These are phyloP conservation scores for Palloptera scutellata DNA, from an alignment of 2,888 invertebrate genomes.

Conservation along the genomic window DNA sequence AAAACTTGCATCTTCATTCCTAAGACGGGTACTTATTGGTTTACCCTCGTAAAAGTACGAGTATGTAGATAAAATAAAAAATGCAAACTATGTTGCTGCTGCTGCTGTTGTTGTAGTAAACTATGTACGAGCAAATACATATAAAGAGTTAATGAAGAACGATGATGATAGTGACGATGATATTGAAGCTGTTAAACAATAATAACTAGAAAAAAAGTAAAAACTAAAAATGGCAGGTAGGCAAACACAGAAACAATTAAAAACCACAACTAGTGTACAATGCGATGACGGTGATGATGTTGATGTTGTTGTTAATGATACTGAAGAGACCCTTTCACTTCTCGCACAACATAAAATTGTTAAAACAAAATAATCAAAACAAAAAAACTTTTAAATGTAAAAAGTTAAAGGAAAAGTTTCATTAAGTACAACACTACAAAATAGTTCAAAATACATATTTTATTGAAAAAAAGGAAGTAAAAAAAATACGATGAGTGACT, in stretches of 20 bases:
- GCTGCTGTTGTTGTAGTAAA: constrained; percentile 22
- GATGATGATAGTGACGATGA: not conserved
- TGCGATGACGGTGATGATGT: too few relatives aligned
- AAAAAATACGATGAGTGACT: not conserved
- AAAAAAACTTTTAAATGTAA: not conserved
- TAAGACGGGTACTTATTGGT: too few relatives aligned
- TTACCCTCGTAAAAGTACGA: too few relatives aligned
- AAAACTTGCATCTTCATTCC: too few relatives aligned
- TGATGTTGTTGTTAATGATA: too few relatives aligned
- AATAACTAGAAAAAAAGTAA: not conserved
- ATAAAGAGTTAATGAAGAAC: not conserved
- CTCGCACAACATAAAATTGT: too few relatives aligned
- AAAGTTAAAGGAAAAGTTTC: not conserved
- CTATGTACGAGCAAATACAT: not conserved
- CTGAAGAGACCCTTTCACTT: too few relatives aligned
- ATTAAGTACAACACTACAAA: not conserved
- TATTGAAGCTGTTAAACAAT: not conserved
- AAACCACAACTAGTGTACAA: too few relatives aligned
- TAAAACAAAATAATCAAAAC: not conserved
- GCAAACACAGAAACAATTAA: too few relatives aligned
- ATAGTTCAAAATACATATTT: not conserved
- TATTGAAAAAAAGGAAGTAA: not conserved
- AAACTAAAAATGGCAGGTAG: not conserved
- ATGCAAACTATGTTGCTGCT: constrained; percentile 1
- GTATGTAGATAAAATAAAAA: too few relatives aligned